Evolutionary conservation across 2,888 invertebrate genomes (phyloP).

Genomic region (Atrina japonica): DNA sequence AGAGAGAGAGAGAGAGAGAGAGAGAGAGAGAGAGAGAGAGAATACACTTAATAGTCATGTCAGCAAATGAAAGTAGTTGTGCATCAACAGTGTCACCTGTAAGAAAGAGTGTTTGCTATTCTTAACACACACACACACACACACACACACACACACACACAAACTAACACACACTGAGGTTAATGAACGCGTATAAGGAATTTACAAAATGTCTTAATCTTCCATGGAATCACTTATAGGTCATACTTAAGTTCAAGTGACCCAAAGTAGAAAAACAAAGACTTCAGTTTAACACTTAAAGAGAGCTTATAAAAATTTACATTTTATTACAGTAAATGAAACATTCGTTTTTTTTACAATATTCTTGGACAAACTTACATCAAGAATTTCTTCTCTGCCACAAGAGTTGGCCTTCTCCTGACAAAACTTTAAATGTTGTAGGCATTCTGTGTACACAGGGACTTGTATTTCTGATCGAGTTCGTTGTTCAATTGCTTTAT

Average conservation of each 20-base stretch:
- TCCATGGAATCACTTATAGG: too few species aligned
- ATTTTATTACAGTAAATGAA: neutral
- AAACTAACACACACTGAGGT: too few species aligned
- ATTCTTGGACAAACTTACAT: constrained; percentile 65
- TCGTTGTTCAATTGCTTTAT: constrained; percentile 79
- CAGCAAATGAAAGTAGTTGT: neutral
- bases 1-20: constrained; percentile 23
- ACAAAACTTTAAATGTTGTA: constrained; percentile 88
- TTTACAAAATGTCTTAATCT: too few species aligned
- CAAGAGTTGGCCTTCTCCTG: constrained; percentile 87
- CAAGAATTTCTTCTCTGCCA: constrained; percentile 86
- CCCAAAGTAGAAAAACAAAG: neutral
- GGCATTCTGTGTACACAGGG: constrained; percentile 82
- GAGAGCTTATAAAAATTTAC: neutral
- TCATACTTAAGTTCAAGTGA: too few species aligned
- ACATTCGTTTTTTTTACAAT: neutral
- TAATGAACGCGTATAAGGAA: too few species aligned
- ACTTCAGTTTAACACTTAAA: neutral
- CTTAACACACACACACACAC: too few species aligned
- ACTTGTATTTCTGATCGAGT: constrained; percentile 39
- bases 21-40: constrained; percentile 22
- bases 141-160: too few species aligned
- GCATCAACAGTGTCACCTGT: neutral
- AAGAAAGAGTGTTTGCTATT: too few species aligned
- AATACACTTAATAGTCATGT: neutral